Evolutionary conservation across 2,797 vertebrate species (phyloP).

Genomic region (Acrossocheilus wenchowensis): DNA sequence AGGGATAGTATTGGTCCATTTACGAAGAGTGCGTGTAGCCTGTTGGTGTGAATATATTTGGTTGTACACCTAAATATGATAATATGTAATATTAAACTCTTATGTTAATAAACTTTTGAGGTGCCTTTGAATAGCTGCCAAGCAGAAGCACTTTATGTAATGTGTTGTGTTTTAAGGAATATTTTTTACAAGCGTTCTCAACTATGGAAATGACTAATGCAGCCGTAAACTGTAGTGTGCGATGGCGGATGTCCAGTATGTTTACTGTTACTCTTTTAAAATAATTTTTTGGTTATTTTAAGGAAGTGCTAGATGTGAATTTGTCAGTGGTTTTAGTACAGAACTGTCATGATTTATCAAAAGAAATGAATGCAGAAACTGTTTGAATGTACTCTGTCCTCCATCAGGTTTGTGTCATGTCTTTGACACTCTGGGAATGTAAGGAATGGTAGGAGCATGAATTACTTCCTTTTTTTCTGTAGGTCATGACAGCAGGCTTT

Average conservation of each 20-base stretch:
- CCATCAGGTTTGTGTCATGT: constrained; percentile 22
- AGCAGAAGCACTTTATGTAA: constrained; percentile 59
- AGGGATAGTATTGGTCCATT: constrained; percentile 3
- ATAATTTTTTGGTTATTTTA: background rate
- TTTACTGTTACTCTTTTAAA: constrained; percentile 19
- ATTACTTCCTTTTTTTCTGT: constrained; percentile 51
- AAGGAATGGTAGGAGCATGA: background rate
- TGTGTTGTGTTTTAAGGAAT: constrained; percentile 25
- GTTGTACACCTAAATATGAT: constrained; percentile 19
- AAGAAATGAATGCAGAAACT: constrained; percentile 29
- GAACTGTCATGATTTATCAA: background rate
- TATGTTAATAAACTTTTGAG: constrained; percentile 27
- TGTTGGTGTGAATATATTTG: background rate
- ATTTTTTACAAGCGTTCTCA: constrained; percentile 11
- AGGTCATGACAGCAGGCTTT: constrained; percentile 80
- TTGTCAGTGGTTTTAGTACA: background rate
- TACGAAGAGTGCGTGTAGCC: background rate
- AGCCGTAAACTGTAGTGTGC: background rate
- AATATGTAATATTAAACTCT: constrained; percentile 24
- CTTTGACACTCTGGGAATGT: constrained; percentile 26
- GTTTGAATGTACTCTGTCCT: constrained; percentile 40
- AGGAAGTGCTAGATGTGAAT: constrained; percentile 4
- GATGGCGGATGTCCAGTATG: background rate
- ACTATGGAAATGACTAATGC: background rate
- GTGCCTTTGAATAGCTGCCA: constrained; percentile 57